Percentiles rank a stretch among this genome's conserved stretches.
phyloP scores from a whole-genome alignment of 1,140 invertebrate genomes.

The Telenomus remus region DNA sequence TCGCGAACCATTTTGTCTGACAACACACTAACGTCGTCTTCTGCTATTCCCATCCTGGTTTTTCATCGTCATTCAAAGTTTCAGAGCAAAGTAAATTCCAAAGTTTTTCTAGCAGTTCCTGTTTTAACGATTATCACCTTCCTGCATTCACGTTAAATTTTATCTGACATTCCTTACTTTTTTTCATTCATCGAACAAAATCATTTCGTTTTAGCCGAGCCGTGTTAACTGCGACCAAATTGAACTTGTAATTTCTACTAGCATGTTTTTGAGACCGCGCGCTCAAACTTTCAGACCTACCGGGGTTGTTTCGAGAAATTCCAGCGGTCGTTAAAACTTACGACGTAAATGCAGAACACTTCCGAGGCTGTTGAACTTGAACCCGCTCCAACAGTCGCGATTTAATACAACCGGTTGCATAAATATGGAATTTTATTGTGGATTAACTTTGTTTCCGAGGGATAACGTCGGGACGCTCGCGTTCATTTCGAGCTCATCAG shows the following conservation, averaged over 20 bases:
- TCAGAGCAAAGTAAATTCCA: too few relatives aligned
- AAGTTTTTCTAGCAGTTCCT: too few relatives aligned
- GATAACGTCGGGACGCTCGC: not conserved
- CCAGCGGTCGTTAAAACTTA: constrained; percentile 52
- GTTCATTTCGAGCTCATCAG: not conserved
- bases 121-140: too few relatives aligned
- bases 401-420: constrained; percentile 29
- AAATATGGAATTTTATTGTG: constrained; percentile 42
- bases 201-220: too few relatives aligned
- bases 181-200: too few relatives aligned
- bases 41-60: too few relatives aligned
- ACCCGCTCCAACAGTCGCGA: constrained; percentile 3
- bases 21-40: too few relatives aligned
- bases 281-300: constrained; percentile 6
- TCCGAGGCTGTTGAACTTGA: constrained; percentile 7
- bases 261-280: constrained; percentile 44
- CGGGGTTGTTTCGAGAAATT: constrained; percentile 37
- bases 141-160: too few relatives aligned
- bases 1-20: too few relatives aligned
- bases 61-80: too few relatives aligned
- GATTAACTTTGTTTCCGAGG: constrained; percentile 8
- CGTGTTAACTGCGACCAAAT: constrained; percentile 31
- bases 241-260: not conserved
- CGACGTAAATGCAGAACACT: constrained; percentile 27
- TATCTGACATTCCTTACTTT: too few relatives aligned